Base-by-base conservation (phyloP, 2,888 invertebrate species). In the Xanthia togata region DNA sequence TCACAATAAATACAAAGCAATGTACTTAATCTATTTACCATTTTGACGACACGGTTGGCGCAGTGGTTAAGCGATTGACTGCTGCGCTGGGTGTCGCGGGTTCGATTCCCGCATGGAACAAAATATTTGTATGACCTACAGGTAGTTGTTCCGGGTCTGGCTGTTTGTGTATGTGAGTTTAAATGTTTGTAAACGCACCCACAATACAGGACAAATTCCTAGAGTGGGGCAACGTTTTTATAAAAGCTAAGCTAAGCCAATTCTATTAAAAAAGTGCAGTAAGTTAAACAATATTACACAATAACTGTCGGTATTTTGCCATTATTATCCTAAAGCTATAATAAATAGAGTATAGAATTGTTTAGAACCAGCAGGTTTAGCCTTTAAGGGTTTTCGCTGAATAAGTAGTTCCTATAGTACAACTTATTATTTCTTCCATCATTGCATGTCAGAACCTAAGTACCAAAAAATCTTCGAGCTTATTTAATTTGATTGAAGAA, bases 391-490 rank as follows among this genome's bases (percentile, higher is more conserved):
- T n/a, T 26, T 26, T 44, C 12, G 5, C 26, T 26, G 20, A 31
- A 12, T 8, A 4, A 20, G 47, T 47, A 47, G 44, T 47, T 31
- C 47, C 17, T n/a, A n/a, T n/a, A 31, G 4, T 35, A 47, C 1
- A 44, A 44, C 8, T 12, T 20, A 50, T 23, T 31, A 14, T 17
- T 31, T 50, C 14, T 38, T n/a, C 20, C 23, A 64, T 73, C 53
- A 50, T 53, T 55, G 35, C 26, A 79, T 73, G 14, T 35, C 20
- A 57, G 17, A 63, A 71, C 11, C 12, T 4, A 78, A 35, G 73
- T 57, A 38, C 68, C 57, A 63, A 73, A 68, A 79, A 79, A 67
- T 11, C 35, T 17, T 62, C 1, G 26, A 47, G n/a, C 23, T 68
- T 31, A 41, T 59, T 59, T 20, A 47, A 35, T 63, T 57, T 53